phyloP scores from a whole-genome alignment of 2,113 vertebrate species.

The Phalacrocorax brasilianus region DNA sequence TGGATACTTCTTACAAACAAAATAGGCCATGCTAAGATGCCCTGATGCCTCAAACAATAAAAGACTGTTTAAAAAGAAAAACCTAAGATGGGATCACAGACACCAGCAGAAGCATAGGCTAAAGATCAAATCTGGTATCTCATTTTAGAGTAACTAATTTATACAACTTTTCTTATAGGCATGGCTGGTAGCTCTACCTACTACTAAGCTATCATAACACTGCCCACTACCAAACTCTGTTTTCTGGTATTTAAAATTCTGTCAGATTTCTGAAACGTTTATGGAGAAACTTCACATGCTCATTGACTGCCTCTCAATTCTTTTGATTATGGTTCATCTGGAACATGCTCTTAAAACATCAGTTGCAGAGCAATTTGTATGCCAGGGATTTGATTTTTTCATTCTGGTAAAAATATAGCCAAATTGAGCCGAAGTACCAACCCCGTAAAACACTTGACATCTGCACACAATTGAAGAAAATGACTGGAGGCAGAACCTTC shows the following conservation, averaged over 20 bases:
- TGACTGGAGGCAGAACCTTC: neutral
- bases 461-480: neutral
- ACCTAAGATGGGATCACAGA: neutral
- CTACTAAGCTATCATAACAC: neutral
- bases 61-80: neutral
- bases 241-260: neutral
- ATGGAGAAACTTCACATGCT: neutral
- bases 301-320: neutral
- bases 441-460: neutral
- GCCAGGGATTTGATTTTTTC: neutral
- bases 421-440: neutral
- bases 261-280: neutral
- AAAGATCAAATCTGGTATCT: neutral
- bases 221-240: neutral
- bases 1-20: neutral
- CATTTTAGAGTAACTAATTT: neutral
- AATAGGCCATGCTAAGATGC: neutral
- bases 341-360: neutral
- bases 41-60: neutral
- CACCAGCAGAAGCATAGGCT: neutral
- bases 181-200: neutral
- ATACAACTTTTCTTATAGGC: neutral
- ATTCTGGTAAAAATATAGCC: neutral
- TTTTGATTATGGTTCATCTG: neutral
- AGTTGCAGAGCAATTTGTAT: neutral